Percentiles rank a stretch among this genome's conserved stretches.
phyloP scores from a whole-genome alignment of 2,797 vertebrate genomes.

The Tympanoctomys barrerae region DNA sequence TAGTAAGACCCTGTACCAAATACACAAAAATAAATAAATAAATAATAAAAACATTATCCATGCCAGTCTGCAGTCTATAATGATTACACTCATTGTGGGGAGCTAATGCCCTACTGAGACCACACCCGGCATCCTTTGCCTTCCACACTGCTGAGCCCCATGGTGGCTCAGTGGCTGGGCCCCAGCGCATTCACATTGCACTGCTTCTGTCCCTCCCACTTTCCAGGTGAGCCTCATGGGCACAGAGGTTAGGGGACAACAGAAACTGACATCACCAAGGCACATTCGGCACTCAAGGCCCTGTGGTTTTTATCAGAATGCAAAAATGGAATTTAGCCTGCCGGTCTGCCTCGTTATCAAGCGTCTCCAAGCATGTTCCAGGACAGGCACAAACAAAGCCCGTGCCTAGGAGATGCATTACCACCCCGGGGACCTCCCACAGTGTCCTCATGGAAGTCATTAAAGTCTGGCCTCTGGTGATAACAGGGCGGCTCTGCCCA shows the following conservation, averaged over 20 bases:
- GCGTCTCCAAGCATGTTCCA: constrained; percentile 5
- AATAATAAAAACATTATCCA: no score
- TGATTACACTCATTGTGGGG: accelerated
- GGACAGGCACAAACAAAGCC: constrained; percentile 27
- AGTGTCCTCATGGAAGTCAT: constrained; percentile 64
- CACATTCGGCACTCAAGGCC: neutral
- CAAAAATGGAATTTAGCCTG: constrained; percentile 64
- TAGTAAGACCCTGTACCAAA: no score
- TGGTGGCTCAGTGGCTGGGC: neutral
- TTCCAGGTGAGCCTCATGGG: neutral
- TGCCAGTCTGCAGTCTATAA: neutral
- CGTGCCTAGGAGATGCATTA: constrained; percentile 58
- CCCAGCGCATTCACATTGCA: accelerated
- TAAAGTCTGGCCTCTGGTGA: constrained; percentile 66
- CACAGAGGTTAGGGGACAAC: neutral
- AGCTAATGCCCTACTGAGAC: neutral
- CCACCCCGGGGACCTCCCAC: neutral
- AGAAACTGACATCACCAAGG: neutral
- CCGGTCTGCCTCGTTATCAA: constrained; percentile 38
- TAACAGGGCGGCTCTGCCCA: constrained; percentile 57
- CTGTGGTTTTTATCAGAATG: constrained; percentile 52
- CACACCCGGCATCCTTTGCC: neutral
- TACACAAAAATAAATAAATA: no score
- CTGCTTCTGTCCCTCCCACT: neutral
- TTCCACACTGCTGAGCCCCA: neutral